Conservation (phyloP, 2,797 vertebrate species). For the Halcyon chelicuti region DNA sequence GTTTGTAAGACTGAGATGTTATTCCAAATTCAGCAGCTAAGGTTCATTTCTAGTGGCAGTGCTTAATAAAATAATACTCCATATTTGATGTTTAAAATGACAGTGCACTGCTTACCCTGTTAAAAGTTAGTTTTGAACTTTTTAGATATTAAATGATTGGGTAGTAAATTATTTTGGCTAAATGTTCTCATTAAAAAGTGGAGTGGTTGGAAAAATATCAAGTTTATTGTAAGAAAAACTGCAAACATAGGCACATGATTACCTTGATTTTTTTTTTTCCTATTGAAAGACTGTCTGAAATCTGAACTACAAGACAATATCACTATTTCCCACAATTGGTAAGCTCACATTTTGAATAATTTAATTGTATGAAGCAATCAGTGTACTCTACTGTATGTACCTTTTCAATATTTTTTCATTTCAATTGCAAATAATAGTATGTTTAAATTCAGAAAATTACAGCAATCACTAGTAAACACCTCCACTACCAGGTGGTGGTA, state of each 20-base stretch:
- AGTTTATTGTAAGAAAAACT: not conserved
- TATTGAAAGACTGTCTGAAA: not conserved
- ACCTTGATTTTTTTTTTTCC: not conserved
- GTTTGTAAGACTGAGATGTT: not conserved
- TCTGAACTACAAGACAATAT: not conserved
- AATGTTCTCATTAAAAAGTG: not conserved
- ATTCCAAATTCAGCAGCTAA: not conserved
- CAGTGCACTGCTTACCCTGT: not conserved
- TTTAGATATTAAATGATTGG: not conserved
- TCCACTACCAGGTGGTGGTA: not conserved
- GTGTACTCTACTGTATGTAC: not conserved
- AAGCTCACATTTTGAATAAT: not conserved
- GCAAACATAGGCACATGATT: not conserved
- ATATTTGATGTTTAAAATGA: not conserved
- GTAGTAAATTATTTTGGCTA: not conserved
- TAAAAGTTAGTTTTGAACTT: not conserved
- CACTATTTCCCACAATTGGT: not conserved
- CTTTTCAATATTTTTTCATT: not conserved
- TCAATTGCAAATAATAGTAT: not conserved
- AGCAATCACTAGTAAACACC: not conserved
- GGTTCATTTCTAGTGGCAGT: not conserved
- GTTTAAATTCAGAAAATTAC: not conserved
- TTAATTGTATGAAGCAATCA: not conserved
- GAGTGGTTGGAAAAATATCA: not conserved
- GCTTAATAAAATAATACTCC: not conserved